A percentile compares a stretch with the other conserved stretches of the same genome.
Evolutionary conservation across 2,888 invertebrate genomes (phyloP).

Genomic region (Acrobeloides nanus): DNA sequence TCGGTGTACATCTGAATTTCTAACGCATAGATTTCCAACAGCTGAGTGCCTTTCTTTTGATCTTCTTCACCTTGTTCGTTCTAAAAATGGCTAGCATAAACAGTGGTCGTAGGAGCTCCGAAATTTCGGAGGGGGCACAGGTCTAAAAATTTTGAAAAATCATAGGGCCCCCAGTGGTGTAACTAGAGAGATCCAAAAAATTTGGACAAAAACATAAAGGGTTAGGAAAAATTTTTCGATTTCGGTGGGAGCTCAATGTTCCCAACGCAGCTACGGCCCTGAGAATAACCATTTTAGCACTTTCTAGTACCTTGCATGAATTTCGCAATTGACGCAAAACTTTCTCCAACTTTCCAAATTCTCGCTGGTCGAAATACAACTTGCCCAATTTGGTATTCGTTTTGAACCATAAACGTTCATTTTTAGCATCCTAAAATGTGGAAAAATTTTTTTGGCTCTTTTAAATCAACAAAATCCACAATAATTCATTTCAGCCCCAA

Average conservation of each 20-base stretch:
- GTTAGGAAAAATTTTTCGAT: background rate
- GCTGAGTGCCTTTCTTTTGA: conserved; percentile 68
- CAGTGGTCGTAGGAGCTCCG: no score
- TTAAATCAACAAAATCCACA: no score
- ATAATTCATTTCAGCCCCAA: no score
- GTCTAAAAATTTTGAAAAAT: background rate
- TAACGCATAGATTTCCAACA: conserved; percentile 92
- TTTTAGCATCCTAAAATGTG: conserved; percentile 81
- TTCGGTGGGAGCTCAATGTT: background rate
- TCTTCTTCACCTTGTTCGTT: conserved; percentile 51
- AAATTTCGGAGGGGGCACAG: no score
- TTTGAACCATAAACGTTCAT: conserved; percentile 98
- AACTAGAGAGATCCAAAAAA: no score
- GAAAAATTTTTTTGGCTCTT: no score
- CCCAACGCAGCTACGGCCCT: background rate
- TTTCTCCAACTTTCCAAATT: conserved; percentile 85
- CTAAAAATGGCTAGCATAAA: conserved; percentile 22
- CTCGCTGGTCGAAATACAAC: conserved; percentile 88
- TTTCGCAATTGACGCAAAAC: conserved; percentile 92
- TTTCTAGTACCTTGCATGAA: conserved; percentile 73
- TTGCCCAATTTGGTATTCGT: conserved; percentile 98
- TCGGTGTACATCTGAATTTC: conserved; percentile 99
- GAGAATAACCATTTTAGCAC: background rate
- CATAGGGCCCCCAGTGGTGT: no score
- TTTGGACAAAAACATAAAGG: no score